phyloP scores from a whole-genome alignment of 1,140 invertebrate genomes.

The Colletes gigas region DNA sequence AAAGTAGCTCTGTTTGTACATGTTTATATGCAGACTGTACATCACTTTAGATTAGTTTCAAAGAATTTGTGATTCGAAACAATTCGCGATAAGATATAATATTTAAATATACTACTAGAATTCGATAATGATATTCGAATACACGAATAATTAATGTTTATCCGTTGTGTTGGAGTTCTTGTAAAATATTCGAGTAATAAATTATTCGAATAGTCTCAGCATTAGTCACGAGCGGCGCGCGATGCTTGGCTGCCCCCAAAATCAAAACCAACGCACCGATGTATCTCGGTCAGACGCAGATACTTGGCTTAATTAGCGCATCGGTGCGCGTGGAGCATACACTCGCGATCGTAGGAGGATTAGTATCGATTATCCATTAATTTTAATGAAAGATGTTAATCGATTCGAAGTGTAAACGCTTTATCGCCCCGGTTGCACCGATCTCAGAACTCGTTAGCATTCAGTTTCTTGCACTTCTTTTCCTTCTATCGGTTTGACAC shows the following conservation, averaged over 20 bases:
- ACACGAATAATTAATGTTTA: no score
- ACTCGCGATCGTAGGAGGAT: constrained; percentile 25
- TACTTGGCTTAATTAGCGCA: constrained; percentile 34
- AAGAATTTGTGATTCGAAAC: no score
- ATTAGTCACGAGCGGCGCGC: no score
- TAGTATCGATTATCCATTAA: constrained; percentile 40
- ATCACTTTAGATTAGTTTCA: no score
- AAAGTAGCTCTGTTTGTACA: no score
- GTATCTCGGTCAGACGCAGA: constrained; percentile 27
- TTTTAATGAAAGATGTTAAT: constrained; percentile 40
- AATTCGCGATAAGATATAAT: no score
- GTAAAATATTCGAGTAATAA: no score
- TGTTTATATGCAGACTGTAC: no score
- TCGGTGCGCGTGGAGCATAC: neutral
- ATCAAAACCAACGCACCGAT: constrained; percentile 21
- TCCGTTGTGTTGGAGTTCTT: no score
- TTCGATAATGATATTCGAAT: no score
- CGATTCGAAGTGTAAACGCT: constrained; percentile 32
- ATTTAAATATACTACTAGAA: no score
- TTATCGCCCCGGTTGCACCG: constrained; percentile 13
- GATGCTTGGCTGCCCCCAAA: neutral
- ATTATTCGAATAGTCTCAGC: no score
- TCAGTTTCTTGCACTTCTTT: constrained; percentile 14
- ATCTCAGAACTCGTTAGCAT: constrained; percentile 19
- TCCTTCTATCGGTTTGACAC: neutral